Conservation (phyloP, 2,113 vertebrate genomes). For the Gnathonemus longibarbis region DNA sequence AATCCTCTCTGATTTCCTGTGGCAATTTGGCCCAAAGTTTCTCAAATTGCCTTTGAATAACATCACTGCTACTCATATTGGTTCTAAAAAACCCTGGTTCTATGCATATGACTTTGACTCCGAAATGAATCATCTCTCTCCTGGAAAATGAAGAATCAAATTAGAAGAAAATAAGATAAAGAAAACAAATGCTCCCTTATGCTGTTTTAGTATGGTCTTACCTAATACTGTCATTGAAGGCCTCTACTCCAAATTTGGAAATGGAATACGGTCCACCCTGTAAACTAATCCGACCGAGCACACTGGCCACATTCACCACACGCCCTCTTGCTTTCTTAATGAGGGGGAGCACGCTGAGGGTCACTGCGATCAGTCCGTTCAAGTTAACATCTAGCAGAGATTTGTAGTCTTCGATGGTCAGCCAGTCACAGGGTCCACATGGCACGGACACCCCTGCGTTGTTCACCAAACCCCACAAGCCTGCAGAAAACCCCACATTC, state of each 20-base stretch:
- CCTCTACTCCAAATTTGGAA: constrained; percentile 69
- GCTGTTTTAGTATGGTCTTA: constrained; percentile 30
- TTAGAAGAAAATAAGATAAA: not conserved
- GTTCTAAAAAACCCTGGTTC: constrained; percentile 70
- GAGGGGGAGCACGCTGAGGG: constrained; percentile 67
- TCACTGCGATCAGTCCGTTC: constrained; percentile 60
- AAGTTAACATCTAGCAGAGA: constrained; percentile 65
- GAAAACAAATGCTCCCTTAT: not conserved
- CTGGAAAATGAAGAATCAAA: constrained; percentile 43
- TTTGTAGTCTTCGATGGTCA: constrained; percentile 59
- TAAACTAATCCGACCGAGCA: constrained; percentile 54
- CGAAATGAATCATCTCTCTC: constrained; percentile 64
- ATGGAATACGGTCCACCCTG: constrained; percentile 62
- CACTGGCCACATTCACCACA: constrained; percentile 67
- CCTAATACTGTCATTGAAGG: constrained; percentile 72
- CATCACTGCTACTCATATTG: constrained; percentile 45
- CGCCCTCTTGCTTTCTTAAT: constrained; percentile 60
- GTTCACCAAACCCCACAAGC: constrained; percentile 77
- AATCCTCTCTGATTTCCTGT: constrained; percentile 54
- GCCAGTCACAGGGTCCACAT: constrained; percentile 58
- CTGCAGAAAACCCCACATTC: constrained; percentile 38
- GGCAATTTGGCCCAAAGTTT: constrained; percentile 57
- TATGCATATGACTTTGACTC: constrained; percentile 66
- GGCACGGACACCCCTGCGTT: constrained; percentile 62
- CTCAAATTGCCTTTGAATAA: constrained; percentile 36